phyloP scores from a whole-genome alignment of 92 coral and sea anemone species.

The Paramuricea clavata region DNA sequence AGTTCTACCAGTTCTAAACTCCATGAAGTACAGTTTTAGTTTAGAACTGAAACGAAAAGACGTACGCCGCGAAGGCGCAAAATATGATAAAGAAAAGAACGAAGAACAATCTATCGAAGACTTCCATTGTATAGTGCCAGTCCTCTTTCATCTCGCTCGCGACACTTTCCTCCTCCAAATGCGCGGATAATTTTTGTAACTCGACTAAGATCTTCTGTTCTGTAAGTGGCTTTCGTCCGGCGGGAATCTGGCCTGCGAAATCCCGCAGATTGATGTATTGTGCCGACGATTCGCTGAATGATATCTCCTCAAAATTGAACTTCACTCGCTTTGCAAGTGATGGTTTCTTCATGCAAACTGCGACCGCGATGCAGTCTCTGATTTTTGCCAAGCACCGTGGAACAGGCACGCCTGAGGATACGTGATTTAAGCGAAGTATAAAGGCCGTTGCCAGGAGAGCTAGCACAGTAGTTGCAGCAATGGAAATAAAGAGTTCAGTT shows the following conservation, averaged over 20 bases:
- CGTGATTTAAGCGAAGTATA: conserved; percentile 3
- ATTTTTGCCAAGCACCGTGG: neutral
- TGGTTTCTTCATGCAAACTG: neutral
- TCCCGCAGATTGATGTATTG: neutral
- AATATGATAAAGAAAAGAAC: conserved; percentile 73
- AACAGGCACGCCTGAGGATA: neutral
- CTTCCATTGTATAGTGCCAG: conserved; percentile 81
- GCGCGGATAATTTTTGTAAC: neutral
- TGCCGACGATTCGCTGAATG: neutral
- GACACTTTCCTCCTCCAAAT: neutral
- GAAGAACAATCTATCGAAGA: conserved; percentile 89
- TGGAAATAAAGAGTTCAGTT: neutral
- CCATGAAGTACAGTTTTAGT: neutral
- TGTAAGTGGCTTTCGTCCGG: neutral
- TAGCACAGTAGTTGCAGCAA: neutral
- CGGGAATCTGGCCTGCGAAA: neutral
- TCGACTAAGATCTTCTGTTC: neutral
- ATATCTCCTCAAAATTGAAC: neutral
- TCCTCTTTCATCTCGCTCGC: conserved; percentile 58
- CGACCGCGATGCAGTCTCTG: conserved; percentile 13
- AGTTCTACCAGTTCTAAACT: no score
- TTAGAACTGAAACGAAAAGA: conserved; percentile 55
- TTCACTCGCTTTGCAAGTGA: neutral
- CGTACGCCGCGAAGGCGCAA: conserved; percentile 58
- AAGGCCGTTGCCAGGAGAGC: neutral